A percentile compares a stretch with the other conserved stretches of the same genome.
phyloP scores from a whole-genome alignment of 2,888 invertebrate genomes.

The Esperia sulphurella region DNA sequence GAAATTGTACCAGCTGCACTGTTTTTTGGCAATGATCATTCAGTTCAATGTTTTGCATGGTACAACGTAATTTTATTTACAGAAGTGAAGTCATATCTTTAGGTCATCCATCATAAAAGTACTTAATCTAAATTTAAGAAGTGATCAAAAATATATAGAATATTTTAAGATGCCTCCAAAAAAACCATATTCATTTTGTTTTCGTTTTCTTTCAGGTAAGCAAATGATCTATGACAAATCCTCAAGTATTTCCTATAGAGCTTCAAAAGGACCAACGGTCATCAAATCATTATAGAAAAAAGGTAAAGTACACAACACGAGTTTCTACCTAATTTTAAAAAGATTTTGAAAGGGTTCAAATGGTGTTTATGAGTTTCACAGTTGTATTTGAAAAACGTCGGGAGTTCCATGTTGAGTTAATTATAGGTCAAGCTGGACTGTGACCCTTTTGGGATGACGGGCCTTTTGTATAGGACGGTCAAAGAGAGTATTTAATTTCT shows the following conservation, averaged over 20 bases:
- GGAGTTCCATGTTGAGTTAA: slow-evolving; percentile 61
- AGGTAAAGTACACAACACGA: slow-evolving; percentile 1
- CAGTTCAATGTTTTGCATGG: too few relatives aligned
- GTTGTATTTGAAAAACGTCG: slow-evolving; percentile 45
- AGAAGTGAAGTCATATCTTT: not conserved
- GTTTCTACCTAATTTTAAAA: not conserved
- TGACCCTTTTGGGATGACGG: slow-evolving; percentile 48
- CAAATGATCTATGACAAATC: not conserved
- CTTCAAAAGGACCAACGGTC: not conserved
- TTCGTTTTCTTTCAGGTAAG: slow-evolving; percentile 9
- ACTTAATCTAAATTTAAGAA: too few relatives aligned
- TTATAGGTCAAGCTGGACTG: slow-evolving; percentile 56
- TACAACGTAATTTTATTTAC: not conserved
- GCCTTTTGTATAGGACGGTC: slow-evolving; percentile 37
- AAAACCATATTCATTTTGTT: not conserved
- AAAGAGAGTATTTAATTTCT: slow-evolving; percentile 38
- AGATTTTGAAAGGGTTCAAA: not conserved
- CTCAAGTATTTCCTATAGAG: not conserved
- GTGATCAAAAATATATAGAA: too few relatives aligned
- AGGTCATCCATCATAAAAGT: too few relatives aligned
- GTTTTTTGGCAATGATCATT: too few relatives aligned
- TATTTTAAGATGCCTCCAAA: too few relatives aligned
- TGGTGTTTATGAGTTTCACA: slow-evolving; percentile 9
- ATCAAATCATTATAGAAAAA: not conserved
- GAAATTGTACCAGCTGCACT: not conserved